These are phyloP conservation scores for Laothoe populi DNA, from an alignment of 2,888 invertebrate genomes.

Conservation along the genomic window DNA sequence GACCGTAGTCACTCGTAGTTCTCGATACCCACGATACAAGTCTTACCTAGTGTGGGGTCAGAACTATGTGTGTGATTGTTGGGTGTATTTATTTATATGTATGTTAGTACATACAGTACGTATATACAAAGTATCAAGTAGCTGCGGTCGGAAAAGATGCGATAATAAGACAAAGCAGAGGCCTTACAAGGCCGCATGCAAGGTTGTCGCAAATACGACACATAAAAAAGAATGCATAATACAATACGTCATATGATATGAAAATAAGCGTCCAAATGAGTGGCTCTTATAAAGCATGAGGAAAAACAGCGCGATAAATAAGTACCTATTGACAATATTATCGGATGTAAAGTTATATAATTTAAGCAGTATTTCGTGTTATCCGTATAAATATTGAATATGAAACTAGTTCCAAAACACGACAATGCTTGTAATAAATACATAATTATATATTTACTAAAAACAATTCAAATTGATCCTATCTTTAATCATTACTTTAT, in stretches of 20 bases:
- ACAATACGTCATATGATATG: slow-evolving; percentile 27
- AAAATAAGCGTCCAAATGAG: slow-evolving; percentile 13
- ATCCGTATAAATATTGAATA: neutral
- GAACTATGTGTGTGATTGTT: too few relatives aligned
- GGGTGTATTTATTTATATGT: too few relatives aligned
- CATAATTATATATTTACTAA: too few relatives aligned
- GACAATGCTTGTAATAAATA: neutral
- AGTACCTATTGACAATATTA: slow-evolving; percentile 9
- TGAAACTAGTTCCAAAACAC: neutral
- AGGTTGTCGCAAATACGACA: slow-evolving; percentile 59
- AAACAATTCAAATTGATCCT: too few relatives aligned
- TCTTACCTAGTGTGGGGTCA: too few relatives aligned
- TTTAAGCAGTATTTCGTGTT: slow-evolving; percentile 1
- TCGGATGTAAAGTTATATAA: slow-evolving; percentile 9
- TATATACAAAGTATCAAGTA: slow-evolving; percentile 59
- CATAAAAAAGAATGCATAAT: slow-evolving; percentile 43
- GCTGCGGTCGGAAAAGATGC: slow-evolving; percentile 41
- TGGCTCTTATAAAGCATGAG: slow-evolving; percentile 21
- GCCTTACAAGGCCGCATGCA: slow-evolving; percentile 73
- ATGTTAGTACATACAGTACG: neutral
- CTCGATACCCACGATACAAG: too few relatives aligned
- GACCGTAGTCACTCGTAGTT: too few relatives aligned
- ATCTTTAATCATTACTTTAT: too few relatives aligned
- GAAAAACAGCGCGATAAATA: slow-evolving; percentile 23
- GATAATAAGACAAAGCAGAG: slow-evolving; percentile 71